Conservation (phyloP, 2,888 invertebrate genomes). For the Cephus sareptanus region DNA sequence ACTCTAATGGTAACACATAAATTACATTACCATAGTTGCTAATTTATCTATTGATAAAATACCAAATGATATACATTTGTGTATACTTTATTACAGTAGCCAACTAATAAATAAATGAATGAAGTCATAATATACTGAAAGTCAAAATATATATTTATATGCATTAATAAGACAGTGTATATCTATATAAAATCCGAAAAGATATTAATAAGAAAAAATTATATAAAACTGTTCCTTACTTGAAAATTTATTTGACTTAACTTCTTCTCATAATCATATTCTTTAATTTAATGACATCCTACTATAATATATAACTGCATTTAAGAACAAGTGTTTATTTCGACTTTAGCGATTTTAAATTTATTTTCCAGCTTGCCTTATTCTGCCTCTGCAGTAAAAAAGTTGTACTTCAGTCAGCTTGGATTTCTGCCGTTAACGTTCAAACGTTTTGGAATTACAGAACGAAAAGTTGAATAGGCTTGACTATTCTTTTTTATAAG, state of each 20-base stretch:
- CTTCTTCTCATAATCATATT: not conserved
- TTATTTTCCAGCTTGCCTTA: not conserved
- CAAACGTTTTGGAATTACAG: not conserved
- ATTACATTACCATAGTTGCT: not conserved
- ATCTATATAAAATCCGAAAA: not conserved
- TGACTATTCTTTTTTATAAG: not conserved
- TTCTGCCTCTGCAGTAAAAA: not conserved
- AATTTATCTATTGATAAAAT: not conserved
- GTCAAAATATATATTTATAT: not conserved
- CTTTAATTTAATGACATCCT: not conserved
- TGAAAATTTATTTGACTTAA: not conserved
- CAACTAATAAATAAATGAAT: no score
- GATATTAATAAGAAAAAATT: not conserved
- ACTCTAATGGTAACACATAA: not conserved
- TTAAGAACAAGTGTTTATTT: not conserved
- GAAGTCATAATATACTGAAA: not conserved
- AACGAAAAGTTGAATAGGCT: not conserved
- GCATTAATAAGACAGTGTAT: not conserved
- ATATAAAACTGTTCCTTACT: not conserved
- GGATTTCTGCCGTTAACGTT: not conserved
- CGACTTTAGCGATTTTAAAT: not conserved
- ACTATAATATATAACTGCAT: not conserved
- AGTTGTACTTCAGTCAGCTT: not conserved
- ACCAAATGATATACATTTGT: not conserved
- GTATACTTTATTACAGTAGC: no score